Conservation (phyloP, 1,140 invertebrate genomes). For the Lucilia sericata region DNA sequence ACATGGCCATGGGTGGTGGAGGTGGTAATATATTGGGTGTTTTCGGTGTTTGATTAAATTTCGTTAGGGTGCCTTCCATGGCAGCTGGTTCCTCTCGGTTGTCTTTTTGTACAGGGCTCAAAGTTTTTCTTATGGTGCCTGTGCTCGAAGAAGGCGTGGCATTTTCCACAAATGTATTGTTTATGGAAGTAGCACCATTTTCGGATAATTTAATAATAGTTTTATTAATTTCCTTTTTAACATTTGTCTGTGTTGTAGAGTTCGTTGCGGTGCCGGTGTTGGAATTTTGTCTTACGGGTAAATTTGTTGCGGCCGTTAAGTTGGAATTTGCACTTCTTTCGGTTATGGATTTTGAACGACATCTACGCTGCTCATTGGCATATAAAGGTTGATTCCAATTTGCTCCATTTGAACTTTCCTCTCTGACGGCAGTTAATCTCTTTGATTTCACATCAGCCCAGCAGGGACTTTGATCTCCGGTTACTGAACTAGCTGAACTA, state of each 20-base stretch:
- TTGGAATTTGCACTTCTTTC: background rate
- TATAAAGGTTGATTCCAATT: slow-evolving; percentile 36
- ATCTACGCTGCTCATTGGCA: background rate
- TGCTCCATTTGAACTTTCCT: slow-evolving; percentile 59
- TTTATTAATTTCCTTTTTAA: slow-evolving; percentile 70
- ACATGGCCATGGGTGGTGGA: slow-evolving; percentile 38
- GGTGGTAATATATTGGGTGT: background rate
- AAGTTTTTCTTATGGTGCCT: background rate
- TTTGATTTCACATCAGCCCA: slow-evolving; percentile 72
- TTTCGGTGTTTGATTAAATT: background rate
- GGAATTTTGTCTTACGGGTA: slow-evolving; percentile 40
- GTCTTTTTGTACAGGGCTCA: background rate
- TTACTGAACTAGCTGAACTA: slow-evolving; percentile 81
- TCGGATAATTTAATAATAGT: slow-evolving; percentile 78
- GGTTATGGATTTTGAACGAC: background rate
- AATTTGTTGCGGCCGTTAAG: background rate
- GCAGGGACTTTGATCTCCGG: slow-evolving; percentile 77
- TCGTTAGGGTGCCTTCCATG: slow-evolving; percentile 28
- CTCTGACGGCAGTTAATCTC: slow-evolving; percentile 76
- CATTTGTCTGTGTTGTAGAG: background rate
- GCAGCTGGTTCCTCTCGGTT: background rate
- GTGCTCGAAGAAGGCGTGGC: background rate
- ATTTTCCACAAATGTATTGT: slow-evolving; percentile 69
- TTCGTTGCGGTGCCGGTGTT: background rate
- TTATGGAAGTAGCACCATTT: slow-evolving; percentile 74